phyloP scores from a whole-genome alignment of 2,888 invertebrate species.

The Saturnia pavonia region DNA sequence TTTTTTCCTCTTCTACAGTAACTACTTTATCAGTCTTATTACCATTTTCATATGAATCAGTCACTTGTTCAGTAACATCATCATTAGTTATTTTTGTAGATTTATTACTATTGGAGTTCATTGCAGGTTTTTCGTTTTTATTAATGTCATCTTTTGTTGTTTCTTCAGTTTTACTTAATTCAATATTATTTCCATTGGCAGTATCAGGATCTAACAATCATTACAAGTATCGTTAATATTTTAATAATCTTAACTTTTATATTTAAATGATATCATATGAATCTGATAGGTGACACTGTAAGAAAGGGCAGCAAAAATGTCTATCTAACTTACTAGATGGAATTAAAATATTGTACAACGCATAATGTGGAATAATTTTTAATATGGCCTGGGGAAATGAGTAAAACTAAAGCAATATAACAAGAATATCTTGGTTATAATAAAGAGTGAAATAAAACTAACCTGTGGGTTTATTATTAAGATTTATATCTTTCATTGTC shows the following conservation, averaged over 20 bases:
- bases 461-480: constrained; percentile 70
- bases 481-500: constrained; percentile 77
- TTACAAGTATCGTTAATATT: not conserved
- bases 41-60: constrained; percentile 70
- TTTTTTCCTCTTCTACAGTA: constrained; percentile 56
- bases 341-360: too few species aligned
- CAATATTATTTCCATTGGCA: constrained; percentile 69
- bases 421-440: constrained; percentile 4
- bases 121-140: constrained; percentile 70
- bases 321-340: too few species aligned
- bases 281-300: too few species aligned
- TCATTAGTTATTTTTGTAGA: constrained; percentile 58
- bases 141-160: constrained; percentile 65
- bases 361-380: too few species aligned
- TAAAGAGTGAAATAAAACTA: constrained; percentile 33
- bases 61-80: constrained; percentile 52
- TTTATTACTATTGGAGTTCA: constrained; percentile 66
- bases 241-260: not conserved
- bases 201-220: constrained; percentile 61
- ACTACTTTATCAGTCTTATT: constrained; percentile 78
- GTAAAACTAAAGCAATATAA: not conserved
- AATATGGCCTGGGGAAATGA: too few species aligned
- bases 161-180: constrained; percentile 53
- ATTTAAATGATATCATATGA: too few species aligned
- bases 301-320: too few species aligned